phyloP scores from a whole-genome alignment of 1,140 invertebrate species.

The Penaeus vannamei region DNA sequence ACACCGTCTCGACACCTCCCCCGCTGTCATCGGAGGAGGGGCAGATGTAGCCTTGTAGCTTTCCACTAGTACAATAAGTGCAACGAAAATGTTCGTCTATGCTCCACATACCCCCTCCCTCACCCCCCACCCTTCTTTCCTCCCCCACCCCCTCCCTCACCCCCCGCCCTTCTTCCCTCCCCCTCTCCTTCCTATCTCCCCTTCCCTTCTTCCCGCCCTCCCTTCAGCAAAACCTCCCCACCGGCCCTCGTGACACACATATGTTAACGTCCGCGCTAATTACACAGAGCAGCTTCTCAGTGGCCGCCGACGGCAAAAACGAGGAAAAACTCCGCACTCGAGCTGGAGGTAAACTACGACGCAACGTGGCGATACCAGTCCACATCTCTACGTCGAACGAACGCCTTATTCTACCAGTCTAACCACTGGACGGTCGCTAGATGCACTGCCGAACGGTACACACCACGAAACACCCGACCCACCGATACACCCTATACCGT shows the following conservation, averaged over 20 bases:
- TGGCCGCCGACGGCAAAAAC: conserved; percentile 2
- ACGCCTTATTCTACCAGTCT: too few species aligned
- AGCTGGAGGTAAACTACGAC: too few species aligned
- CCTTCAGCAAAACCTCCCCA: neutral
- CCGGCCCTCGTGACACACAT: neutral
- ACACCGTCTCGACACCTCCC: too few species aligned
- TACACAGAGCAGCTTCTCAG: conserved; percentile 1
- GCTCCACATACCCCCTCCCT: neutral
- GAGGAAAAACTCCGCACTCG: neutral
- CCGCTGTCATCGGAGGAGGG: too few species aligned
- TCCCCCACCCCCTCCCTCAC: neutral
- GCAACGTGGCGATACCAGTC: too few species aligned
- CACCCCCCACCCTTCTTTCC: conserved; percentile 3
- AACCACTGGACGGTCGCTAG: too few species aligned
- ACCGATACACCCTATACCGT: too few species aligned
- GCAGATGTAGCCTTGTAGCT: too few species aligned
- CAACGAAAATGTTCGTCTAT: neutral
- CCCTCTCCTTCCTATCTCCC: neutral
- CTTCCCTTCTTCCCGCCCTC: neutral
- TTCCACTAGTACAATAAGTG: too few species aligned
- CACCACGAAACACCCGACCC: too few species aligned
- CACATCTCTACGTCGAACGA: too few species aligned
- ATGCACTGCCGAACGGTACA: too few species aligned
- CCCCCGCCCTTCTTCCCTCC: neutral
- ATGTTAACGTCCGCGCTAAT: conserved; percentile 4